A percentile compares a stretch with the other conserved stretches of the same genome.
These are phyloP conservation scores for Mormyrus hasselquistii DNA, from an alignment of 2,797 vertebrate genomes.

Conservation along the genomic window DNA sequence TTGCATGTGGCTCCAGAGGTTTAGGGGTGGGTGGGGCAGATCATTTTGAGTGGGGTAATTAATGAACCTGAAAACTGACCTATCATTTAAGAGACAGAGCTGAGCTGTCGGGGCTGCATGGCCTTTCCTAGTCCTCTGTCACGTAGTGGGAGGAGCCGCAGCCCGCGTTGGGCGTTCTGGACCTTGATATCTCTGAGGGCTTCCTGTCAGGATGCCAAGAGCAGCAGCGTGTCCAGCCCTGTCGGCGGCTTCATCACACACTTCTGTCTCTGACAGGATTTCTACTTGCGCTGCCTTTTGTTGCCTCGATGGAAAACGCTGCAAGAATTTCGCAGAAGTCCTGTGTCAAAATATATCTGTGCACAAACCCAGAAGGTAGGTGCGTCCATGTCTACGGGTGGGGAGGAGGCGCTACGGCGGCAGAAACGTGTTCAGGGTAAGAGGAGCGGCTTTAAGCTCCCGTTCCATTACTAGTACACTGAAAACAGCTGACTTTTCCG, in stretches of 20 bases:
- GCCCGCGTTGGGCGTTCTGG: background rate
- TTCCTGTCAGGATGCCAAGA: slow-evolving; percentile 20
- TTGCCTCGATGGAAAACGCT: slow-evolving; percentile 23
- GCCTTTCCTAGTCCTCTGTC: background rate
- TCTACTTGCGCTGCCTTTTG: background rate
- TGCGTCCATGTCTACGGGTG: slow-evolving; percentile 33
- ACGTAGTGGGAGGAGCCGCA: background rate
- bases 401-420: background rate
- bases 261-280: background rate
- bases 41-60: background rate
- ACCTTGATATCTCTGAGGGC: background rate
- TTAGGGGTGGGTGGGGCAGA: background rate
- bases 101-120: background rate
- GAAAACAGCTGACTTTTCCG: background rate
- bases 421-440: background rate
- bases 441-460: background rate
- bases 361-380: slow-evolving; percentile 65
- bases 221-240: background rate
- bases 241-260: background rate
- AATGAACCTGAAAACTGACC: background rate
- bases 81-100: background rate
- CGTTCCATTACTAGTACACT: background rate
- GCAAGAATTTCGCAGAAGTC: slow-evolving; percentile 25
- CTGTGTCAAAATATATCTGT: slow-evolving; percentile 64
- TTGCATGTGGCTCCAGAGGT: background rate